Evolutionary conservation across 2,888 invertebrate genomes (phyloP), one percentile per base, ranked within the genome.

Genomic region (Mechanitis mazaeus): DNA sequence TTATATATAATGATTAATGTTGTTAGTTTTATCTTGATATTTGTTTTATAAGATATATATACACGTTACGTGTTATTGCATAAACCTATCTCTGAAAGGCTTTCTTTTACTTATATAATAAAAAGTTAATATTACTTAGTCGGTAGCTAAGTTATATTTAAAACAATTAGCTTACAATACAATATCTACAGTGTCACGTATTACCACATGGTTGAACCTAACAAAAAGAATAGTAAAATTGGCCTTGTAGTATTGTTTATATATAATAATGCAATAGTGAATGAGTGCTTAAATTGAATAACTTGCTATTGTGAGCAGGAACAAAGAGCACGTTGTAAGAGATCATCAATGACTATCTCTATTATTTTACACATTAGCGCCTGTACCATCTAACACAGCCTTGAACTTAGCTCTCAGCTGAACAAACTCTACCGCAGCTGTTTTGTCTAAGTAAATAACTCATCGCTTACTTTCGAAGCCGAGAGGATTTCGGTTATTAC

Each of bases 361-460:
- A 68, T 68, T 68, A 68, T 63, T 67, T 64, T 65, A 63, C 66
- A 64, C 67, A 62, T 64, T 64, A 66, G 59, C 64, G 64, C 66
- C 58, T 53, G 54, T 35, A 59, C 54, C 62, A 60, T 62, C 65
- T 64, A 61, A 54, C 57, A 59, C 54, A 56, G 81, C 87, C 87
- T 87, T 87, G 87, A 87, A 87, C 87, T 86, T 78, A 75, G 75
- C 64, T 63, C 61, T 45, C 72, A 72, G 64, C 71, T 71, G 71
- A 62, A 66, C 67, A 69, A 69, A 71, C 67, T 50, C 31, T 12
- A 55, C 50, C 56, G 59, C 59, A 68, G 62, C 58, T 64, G 60
- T 57, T 60, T 55, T 55, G 42, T 42, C 42, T 42, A 42, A 9
- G 42, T 42, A 42, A 42, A 42, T 42, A 42, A 42, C 3, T 9